Conservation (phyloP, 2,888 invertebrate species). For the Ischnus inquisitorius region DNA sequence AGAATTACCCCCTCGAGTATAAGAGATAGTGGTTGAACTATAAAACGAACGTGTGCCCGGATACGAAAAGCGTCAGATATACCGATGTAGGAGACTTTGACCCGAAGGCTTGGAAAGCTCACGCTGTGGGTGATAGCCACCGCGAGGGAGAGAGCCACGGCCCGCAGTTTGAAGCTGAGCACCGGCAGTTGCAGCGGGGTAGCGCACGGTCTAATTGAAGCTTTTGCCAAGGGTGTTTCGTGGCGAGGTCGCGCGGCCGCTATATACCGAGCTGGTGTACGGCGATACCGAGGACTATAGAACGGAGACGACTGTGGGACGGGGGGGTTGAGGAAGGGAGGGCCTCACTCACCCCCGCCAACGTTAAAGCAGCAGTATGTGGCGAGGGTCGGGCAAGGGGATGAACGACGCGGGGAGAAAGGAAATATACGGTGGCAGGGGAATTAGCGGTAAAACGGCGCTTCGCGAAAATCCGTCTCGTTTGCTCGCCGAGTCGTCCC, state of each 20-base stretch:
- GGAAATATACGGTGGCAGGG: conserved; percentile 64
- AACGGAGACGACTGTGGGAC: conserved; percentile 47
- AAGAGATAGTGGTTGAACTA: conserved; percentile 43
- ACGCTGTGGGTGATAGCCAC: conserved; percentile 37
- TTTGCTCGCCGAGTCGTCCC: conserved; percentile 67
- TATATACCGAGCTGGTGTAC: conserved; percentile 47
- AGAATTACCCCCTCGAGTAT: conserved; percentile 24
- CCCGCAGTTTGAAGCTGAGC: conserved; percentile 50
- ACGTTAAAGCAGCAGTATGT: conserved; percentile 48
- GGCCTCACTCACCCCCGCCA: conserved; percentile 34
- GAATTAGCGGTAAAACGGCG: conserved; percentile 63
- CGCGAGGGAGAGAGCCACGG: conserved; percentile 32
- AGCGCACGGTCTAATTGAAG: conserved; percentile 62
- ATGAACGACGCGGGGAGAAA: conserved; percentile 49
- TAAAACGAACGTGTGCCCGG: conserved; percentile 55
- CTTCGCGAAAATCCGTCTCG: conserved; percentile 73
- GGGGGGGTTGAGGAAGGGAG: neutral
- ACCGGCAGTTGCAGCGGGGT: conserved; percentile 42
- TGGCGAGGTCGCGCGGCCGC: conserved; percentile 55
- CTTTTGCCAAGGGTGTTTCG: conserved; percentile 67
- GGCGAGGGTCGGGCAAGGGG: conserved; percentile 27
- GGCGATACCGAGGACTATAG: conserved; percentile 53
- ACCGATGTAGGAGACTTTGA: conserved; percentile 17
- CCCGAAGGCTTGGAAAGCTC: conserved; percentile 39
- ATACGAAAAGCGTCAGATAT: conserved; percentile 31